Base-by-base conservation (phyloP, 2,888 invertebrate species). In the Heterodera filipjevi region DNA sequence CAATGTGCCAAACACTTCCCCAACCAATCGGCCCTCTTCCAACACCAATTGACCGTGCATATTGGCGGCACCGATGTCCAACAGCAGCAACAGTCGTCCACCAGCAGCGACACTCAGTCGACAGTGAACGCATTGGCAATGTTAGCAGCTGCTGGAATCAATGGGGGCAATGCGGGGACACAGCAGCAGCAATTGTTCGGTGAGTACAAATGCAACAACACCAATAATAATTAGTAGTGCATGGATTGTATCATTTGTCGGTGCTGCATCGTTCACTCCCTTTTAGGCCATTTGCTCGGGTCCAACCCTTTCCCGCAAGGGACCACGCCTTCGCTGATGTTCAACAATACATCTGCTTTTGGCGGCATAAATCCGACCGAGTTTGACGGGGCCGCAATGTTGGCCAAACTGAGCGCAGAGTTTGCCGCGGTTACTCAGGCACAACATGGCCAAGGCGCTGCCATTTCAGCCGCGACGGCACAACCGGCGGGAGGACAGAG, bases 1-100 rank as follows among this genome's bases (percentile, higher is more conserved):
- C 92, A 96, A 80, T 98, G 98, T 92, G 95, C 96, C 91, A 95
- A 96, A 90, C 97, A 97, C 91, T 98, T 98, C 91, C 97, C 97
- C 91, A 96, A 97, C 92, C 96, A 96, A 90, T 96, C 97, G 91
- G 97, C 96, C 90, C 92, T 98, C 39, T 96, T 97, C 91, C 97
- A 97, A 79, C 97, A 98, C 91, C 95, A 95, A 90, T 95, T 96
- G 49, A 96, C 96, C 90, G 96, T 96, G 89, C 97, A 98, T 90
- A 96, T 96, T 44, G 95, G 97, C 84, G 95, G 68, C 44, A 59
- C 22, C 59, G 59, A 39, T 27, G 32, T 27, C 1, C 74, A 53
- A 53, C 74, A 14, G 27, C 68, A 68, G 68, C 68, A 68, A 33
- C 68, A 68, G 68, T 68, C 68, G 33, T 19, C 68, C 33, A 33